Conservation (phyloP, 2,797 vertebrate genomes). For the Cirrhinus mrigala region DNA sequence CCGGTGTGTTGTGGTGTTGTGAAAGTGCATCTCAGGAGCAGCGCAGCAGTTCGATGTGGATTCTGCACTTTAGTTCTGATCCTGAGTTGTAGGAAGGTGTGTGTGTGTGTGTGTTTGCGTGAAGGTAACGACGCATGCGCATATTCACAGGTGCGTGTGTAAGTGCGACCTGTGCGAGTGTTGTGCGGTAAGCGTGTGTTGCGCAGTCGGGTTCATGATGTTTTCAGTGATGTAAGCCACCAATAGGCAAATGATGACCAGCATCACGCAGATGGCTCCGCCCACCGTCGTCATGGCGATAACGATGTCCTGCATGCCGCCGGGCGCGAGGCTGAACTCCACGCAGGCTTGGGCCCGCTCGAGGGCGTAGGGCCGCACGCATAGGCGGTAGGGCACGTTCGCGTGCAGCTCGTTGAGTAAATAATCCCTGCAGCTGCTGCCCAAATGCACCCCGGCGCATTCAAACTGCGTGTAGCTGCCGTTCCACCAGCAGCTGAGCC, state of each 20-base stretch:
- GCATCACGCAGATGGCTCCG: constrained; percentile 97
- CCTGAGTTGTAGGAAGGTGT: not conserved
- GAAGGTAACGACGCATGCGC: no score
- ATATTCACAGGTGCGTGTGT: constrained; percentile 49
- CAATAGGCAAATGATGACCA: constrained; percentile 96
- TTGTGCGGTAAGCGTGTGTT: constrained; percentile 72
- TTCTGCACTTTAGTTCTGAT: not conserved
- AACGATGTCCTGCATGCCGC: constrained; percentile 94
- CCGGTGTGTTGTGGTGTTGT: not conserved
- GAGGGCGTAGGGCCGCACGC: constrained; percentile 80
- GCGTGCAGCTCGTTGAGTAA: constrained; percentile 90
- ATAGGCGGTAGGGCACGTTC: constrained; percentile 92
- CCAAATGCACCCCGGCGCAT: constrained; percentile 89
- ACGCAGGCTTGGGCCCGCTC: constrained; percentile 81
- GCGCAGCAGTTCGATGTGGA: not conserved
- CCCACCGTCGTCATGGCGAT: constrained; percentile 98
- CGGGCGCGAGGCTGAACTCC: constrained; percentile 88
- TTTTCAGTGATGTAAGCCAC: constrained; percentile 99
- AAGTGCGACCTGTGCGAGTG: constrained; percentile 70
- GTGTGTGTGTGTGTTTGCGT: constrained; percentile 17
- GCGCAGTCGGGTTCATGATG: constrained; percentile 87
- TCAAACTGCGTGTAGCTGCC: constrained; percentile 94
- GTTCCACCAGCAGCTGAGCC: constrained; percentile 94
- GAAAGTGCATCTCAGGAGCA: not conserved
- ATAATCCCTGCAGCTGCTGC: constrained; percentile 89